These are phyloP conservation scores for Leptobrachium leishanense DNA, from an alignment of 2,113 vertebrate genomes.

Conservation along the genomic window DNA sequence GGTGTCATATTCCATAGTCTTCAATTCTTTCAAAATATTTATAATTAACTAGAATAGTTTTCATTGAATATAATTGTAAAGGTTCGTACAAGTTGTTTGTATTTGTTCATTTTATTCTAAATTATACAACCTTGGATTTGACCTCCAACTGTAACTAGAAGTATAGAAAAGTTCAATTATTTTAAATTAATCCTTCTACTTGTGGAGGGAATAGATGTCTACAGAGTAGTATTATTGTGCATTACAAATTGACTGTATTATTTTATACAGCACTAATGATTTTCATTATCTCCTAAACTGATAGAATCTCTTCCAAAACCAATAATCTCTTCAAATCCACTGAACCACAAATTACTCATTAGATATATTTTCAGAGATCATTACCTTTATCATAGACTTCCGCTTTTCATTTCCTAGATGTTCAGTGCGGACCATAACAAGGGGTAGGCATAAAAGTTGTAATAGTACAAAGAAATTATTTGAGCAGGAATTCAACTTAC, in stretches of 20 bases:
- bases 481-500: background rate
- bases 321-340: slow-evolving; percentile 78
- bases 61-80: background rate
- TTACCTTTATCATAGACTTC: slow-evolving; percentile 75
- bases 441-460: slow-evolving; percentile 48
- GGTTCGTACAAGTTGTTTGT: background rate
- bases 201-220: slow-evolving; percentile 55
- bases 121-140: slow-evolving; percentile 38
- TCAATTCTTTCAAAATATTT: background rate
- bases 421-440: slow-evolving; percentile 53
- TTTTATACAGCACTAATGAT: slow-evolving; percentile 67
- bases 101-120: slow-evolving; percentile 4
- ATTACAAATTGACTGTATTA: slow-evolving; percentile 65
- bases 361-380: slow-evolving; percentile 77
- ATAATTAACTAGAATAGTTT: background rate
- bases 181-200: slow-evolving; percentile 58
- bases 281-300: slow-evolving; percentile 76
- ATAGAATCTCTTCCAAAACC: slow-evolving; percentile 77
- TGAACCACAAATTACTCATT: slow-evolving; percentile 79
- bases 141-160: slow-evolving; percentile 22
- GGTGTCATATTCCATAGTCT: too few species aligned
- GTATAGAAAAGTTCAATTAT: slow-evolving; percentile 50
- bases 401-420: slow-evolving; percentile 64
- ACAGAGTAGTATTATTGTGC: slow-evolving; percentile 52
- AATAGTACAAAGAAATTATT: slow-evolving; percentile 41